Conservation (phyloP, 2,113 vertebrate species). For the Coreoperca whiteheadi region DNA sequence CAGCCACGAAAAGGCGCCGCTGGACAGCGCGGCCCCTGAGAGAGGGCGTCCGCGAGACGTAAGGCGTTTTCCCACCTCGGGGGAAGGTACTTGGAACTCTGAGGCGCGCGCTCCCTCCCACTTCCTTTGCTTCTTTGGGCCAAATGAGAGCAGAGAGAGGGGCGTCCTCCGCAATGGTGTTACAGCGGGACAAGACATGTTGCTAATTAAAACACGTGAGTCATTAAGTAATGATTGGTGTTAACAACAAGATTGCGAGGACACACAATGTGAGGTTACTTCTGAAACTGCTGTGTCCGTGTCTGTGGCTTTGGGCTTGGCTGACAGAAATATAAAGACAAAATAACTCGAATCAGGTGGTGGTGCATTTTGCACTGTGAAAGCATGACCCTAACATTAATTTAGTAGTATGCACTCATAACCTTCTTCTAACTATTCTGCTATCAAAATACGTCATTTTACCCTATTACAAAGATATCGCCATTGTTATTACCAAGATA, state of each 20-base stretch:
- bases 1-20: slow-evolving; percentile 41
- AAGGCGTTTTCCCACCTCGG: slow-evolving; percentile 54
- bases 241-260: too few species aligned
- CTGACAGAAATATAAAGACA: too few species aligned
- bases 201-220: too few species aligned
- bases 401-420: too few species aligned
- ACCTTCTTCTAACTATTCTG: too few species aligned
- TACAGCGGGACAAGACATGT: too few species aligned
- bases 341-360: too few species aligned
- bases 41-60: slow-evolving; percentile 55
- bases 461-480: neutral
- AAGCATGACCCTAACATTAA: neutral
- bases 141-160: slow-evolving; percentile 53
- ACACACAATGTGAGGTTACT: too few species aligned
- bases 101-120: slow-evolving; percentile 33
- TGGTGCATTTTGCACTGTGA: neutral
- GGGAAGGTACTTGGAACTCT: slow-evolving; percentile 54
- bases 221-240: too few species aligned
- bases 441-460: neutral
- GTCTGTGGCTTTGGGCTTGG: too few species aligned
- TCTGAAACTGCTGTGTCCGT: too few species aligned
- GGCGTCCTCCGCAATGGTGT: too few species aligned
- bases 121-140: slow-evolving; percentile 47
- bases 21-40: slow-evolving; percentile 47
- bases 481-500: neutral